Evolutionary conservation across 2,888 invertebrate genomes (phyloP).

Genomic region (Phytoseiulus persimilis): DNA sequence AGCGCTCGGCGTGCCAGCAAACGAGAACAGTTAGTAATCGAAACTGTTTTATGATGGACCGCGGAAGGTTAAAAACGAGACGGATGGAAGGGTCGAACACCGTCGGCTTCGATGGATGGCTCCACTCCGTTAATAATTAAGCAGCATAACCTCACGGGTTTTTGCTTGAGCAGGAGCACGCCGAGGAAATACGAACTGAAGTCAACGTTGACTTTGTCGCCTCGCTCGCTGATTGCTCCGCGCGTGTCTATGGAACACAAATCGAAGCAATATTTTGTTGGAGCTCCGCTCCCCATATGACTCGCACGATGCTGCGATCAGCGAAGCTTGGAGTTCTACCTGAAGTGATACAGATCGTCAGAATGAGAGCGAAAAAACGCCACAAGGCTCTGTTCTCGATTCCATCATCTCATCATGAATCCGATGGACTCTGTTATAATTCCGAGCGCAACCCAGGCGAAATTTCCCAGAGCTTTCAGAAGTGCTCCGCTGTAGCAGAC

Average conservation of each 20-base stretch:
- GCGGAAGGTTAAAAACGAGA: not conserved
- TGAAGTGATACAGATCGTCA: no score
- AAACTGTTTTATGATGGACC: not conserved
- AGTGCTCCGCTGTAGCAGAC: no score
- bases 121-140: not conserved
- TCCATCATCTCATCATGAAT: no score
- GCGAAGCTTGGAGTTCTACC: no score
- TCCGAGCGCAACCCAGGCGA: no score
- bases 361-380: no score
- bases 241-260: not conserved
- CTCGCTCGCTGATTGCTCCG: not conserved
- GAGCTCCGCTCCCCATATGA: no score
- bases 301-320: no score
- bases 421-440: no score
- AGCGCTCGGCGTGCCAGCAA: not conserved
- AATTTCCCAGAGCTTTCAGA: no score
- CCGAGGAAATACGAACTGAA: not conserved
- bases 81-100: not conserved
- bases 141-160: not conserved
- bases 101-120: not conserved
- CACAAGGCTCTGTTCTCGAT: no score
- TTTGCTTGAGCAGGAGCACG: not conserved
- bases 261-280: not conserved
- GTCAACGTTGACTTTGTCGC: not conserved
- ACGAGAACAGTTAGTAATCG: not conserved